These are phyloP conservation scores for Xylophagus ater DNA, from an alignment of 2,888 invertebrate species.

Conservation along the genomic window DNA sequence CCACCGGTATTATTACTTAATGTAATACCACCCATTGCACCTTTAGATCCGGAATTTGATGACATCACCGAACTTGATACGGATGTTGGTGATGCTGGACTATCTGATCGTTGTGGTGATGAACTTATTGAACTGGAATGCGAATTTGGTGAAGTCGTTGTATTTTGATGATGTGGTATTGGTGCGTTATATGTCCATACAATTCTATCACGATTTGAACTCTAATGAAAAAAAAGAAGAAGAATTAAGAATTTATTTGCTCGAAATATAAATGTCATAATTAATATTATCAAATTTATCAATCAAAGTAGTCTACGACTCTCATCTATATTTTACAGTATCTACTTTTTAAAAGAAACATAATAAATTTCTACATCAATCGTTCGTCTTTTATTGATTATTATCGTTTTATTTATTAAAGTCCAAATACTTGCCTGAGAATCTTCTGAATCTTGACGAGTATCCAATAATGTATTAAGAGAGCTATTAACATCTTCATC, in stretches of 20 bases:
- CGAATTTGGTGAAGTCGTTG: constrained; percentile 32
- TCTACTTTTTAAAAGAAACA: no score
- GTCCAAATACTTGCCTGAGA: constrained; percentile 39
- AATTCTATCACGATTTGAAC: constrained; percentile 49
- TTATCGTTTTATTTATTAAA: no score
- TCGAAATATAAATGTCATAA: no score
- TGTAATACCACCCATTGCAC: constrained; percentile 31
- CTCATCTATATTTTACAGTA: no score
- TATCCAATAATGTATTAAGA: constrained; percentile 79
- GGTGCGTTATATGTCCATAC: constrained; percentile 91
- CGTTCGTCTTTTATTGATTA: no score
- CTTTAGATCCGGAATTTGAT: constrained; percentile 57
- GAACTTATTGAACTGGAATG: constrained; percentile 41
- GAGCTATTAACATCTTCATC: constrained; percentile 91
- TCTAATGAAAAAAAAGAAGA: constrained; percentile 22
- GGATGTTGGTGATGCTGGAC: constrained; percentile 73
- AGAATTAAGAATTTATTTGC: constrained; percentile 4
- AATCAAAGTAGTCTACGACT: no score
- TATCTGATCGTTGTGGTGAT: constrained; percentile 48
- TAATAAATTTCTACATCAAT: no score
- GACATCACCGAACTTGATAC: constrained; percentile 83
- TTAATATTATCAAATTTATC: no score
- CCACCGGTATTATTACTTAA: constrained; percentile 34
- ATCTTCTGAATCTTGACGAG: constrained; percentile 47
- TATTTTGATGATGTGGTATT: constrained; percentile 39